phyloP scores from a whole-genome alignment of 2,888 invertebrate genomes.

The Serrognathus titanus region DNA sequence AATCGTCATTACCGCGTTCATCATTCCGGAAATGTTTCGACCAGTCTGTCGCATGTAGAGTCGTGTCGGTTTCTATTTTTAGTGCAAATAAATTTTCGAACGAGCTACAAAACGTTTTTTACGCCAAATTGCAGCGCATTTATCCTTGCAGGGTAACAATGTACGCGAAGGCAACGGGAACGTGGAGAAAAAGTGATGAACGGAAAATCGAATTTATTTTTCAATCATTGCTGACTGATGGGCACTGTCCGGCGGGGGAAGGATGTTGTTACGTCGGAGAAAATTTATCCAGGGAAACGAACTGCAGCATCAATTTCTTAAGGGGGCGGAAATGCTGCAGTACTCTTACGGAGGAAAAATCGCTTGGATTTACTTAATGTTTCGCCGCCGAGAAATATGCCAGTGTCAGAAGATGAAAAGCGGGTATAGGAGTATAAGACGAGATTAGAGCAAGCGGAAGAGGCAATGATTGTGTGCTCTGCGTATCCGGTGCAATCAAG shows the following conservation, averaged over 20 bases:
- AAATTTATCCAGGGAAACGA: constrained; percentile 32
- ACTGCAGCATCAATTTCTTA: constrained; percentile 27
- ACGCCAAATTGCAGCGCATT: too few relatives aligned
- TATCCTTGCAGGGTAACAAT: too few relatives aligned
- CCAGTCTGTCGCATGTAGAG: constrained; percentile 32
- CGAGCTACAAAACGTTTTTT: too few relatives aligned
- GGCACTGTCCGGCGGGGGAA: constrained; percentile 43
- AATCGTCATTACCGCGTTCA: constrained; percentile 28
- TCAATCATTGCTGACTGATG: constrained; percentile 52
- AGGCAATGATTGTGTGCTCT: constrained; percentile 34
- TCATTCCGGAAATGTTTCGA: constrained; percentile 33
- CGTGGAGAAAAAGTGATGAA: constrained; percentile 42
- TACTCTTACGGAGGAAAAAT: constrained; percentile 1
- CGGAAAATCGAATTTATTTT: constrained; percentile 52
- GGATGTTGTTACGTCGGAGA: constrained; percentile 30
- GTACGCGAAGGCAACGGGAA: constrained; percentile 5
- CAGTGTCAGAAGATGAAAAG: constrained; percentile 3
- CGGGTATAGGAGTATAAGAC: constrained; percentile 14
- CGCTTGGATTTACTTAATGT: background rate
- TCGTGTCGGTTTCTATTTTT: too few relatives aligned
- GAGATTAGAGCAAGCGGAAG: constrained; percentile 30
- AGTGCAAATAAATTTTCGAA: too few relatives aligned
- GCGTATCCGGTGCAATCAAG: constrained; percentile 34
- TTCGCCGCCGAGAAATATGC: constrained; percentile 7
- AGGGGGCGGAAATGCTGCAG: constrained; percentile 11